Evolutionary conservation across 2,888 invertebrate species (phyloP).

Genomic region (Eupsilia transversa): DNA sequence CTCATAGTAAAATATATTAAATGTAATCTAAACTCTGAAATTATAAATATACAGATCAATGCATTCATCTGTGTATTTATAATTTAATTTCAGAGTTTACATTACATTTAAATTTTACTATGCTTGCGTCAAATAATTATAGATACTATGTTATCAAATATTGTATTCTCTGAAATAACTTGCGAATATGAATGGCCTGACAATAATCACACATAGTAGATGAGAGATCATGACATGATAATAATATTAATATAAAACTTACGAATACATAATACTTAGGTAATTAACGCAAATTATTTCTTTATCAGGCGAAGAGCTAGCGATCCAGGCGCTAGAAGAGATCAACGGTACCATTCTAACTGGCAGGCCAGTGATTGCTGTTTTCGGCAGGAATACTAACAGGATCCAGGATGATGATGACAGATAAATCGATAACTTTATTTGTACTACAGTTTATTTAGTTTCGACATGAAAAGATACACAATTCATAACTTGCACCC

Average conservation of each 20-base stretch:
- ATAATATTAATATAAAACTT: background rate
- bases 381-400: conserved; percentile 81
- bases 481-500: background rate
- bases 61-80: too few species aligned
- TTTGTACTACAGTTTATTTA: background rate
- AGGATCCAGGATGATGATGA: conserved; percentile 59
- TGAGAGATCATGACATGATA: background rate
- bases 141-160: background rate
- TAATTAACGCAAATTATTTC: conserved; percentile 7
- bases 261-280: background rate
- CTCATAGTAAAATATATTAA: too few species aligned
- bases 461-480: background rate
- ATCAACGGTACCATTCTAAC: conserved; percentile 88
- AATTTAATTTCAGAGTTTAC: too few species aligned
- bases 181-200: background rate
- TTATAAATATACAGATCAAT: too few species aligned
- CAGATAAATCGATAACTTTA: conserved; percentile 49
- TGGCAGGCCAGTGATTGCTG: conserved; percentile 87
- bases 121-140: too few species aligned
- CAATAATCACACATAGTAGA: background rate
- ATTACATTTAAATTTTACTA: too few species aligned
- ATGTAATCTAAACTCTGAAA: too few species aligned
- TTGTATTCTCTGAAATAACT: background rate
- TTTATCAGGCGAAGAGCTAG: conserved; percentile 83
- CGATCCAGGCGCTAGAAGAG: conserved; percentile 86